Evolutionary conservation across 2,113 vertebrate genomes (phyloP), one percentile per base, ranked within the genome.

Genomic region (Semicossyphus pulcher): DNA sequence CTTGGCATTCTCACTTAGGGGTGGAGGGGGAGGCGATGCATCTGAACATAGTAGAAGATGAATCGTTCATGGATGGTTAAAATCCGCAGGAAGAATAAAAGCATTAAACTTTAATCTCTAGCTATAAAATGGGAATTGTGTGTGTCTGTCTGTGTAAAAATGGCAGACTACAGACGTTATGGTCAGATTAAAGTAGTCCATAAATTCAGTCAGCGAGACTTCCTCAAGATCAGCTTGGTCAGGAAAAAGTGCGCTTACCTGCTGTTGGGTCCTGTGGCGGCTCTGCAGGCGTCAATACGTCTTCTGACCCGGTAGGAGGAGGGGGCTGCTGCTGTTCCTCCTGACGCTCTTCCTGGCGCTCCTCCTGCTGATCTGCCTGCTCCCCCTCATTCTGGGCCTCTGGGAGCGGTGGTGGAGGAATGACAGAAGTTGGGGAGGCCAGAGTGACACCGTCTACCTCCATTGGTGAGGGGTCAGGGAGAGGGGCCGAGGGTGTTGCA

Each of bases 1-100:
- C 61, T 96, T 92, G 3, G 95, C 94, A 5, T 94, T 93, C 64
- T 95, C 96, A 15, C 94, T 95, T 6, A 96, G 81, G 0, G 90
- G 86, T 41, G 88, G 86, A n/a, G 85, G 90, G 0, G 91, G 91
- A 0, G 53, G 76, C 2, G 67, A 58, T 3, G 63, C n/a, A 61
- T 85, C 92, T 94, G 71, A 23, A 66, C 12, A 85, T 3, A 32
- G 41, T 1, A 25, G 44, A n/a, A 29, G 15, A 41, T 32, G 11
- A 10, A 28, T n/a, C n/a, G n/a, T 25, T 21, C 26, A 10, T 34
- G 3, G 12, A 11, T 16, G 29, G 45, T 21, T 29, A n/a, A 29
- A 58, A 64, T 36, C 14, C 44, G 34, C 41, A 45, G 2, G 29
- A 51, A 23, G 21, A 18, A 21, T 64, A 1, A 26, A 51, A 20